phyloP scores from a whole-genome alignment of 1,140 invertebrate species.

The Thaumatotibia leucotreta region DNA sequence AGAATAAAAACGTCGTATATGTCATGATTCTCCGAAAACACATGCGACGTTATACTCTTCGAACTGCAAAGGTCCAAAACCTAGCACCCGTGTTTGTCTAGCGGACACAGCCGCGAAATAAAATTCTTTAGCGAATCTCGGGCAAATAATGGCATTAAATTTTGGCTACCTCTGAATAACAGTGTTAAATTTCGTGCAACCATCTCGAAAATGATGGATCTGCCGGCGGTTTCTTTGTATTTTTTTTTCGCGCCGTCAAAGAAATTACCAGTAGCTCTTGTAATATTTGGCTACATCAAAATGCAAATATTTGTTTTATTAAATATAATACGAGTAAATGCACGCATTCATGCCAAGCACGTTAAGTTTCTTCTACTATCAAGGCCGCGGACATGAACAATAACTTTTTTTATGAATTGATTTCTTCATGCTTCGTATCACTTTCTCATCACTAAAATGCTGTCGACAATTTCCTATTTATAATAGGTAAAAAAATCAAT shows the following conservation, averaged over 20 bases:
- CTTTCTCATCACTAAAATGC: too few relatives aligned
- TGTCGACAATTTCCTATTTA: too few relatives aligned
- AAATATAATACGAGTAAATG: neutral
- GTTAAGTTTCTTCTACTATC: neutral
- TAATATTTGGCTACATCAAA: constrained; percentile 8
- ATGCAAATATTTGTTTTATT: constrained; percentile 1
- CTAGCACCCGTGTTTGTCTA: constrained; percentile 56
- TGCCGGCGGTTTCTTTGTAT: constrained; percentile 52
- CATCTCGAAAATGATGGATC: constrained; percentile 62
- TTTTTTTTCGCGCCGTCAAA: constrained; percentile 27
- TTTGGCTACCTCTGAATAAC: constrained; percentile 60
- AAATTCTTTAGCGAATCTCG: constrained; percentile 32
- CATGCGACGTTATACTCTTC: neutral
- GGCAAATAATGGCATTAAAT: constrained; percentile 63
- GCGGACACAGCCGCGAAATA: constrained; percentile 54
- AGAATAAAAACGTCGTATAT: neutral
- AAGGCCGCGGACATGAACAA: neutral
- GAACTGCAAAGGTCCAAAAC: constrained; percentile 21
- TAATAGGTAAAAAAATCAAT: too few relatives aligned
- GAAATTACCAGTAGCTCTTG: constrained; percentile 3
- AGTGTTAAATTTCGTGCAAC: constrained; percentile 70
- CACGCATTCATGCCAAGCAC: neutral
- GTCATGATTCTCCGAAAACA: neutral
- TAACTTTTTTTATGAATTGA: too few relatives aligned
- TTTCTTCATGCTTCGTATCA: too few relatives aligned